phyloP scores from a whole-genome alignment of 2,113 vertebrate genomes.

The Urocitellus parryii region DNA sequence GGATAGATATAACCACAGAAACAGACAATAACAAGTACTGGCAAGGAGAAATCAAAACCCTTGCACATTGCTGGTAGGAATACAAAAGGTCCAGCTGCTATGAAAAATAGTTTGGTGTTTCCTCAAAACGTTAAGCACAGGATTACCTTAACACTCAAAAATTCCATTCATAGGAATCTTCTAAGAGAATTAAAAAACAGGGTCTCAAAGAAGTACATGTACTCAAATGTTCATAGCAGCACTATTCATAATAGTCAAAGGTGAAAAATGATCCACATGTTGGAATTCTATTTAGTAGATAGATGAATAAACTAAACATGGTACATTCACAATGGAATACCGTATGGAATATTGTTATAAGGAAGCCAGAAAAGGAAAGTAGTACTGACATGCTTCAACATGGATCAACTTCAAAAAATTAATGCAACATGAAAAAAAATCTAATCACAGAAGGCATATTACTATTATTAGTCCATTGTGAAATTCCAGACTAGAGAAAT shows the following conservation, averaged over 20 bases:
- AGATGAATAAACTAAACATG: neutral
- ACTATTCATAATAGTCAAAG: neutral
- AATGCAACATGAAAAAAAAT: neutral
- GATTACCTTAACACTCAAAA: neutral
- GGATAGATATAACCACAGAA: neutral
- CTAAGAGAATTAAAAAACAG: neutral
- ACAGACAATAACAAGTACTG: neutral
- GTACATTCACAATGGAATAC: neutral
- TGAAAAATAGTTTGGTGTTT: neutral
- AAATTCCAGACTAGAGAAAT: neutral
- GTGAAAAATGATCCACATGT: neutral
- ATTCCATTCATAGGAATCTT: neutral
- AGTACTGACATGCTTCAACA: neutral
- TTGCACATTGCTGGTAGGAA: neutral
- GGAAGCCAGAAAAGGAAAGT: neutral
- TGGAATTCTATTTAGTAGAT: neutral
- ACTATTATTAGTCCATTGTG: neutral
- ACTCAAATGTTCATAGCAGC: neutral
- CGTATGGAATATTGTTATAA: neutral
- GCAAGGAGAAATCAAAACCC: neutral
- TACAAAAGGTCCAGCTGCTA: neutral
- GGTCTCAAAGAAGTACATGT: neutral
- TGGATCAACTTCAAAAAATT: neutral
- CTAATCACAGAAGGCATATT: neutral
- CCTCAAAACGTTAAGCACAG: neutral